Percentiles rank a stretch among this genome's conserved stretches.
Conservation (phyloP, 2,113 vertebrate genomes). For the Balaenoptera acutorostrata region DNA sequence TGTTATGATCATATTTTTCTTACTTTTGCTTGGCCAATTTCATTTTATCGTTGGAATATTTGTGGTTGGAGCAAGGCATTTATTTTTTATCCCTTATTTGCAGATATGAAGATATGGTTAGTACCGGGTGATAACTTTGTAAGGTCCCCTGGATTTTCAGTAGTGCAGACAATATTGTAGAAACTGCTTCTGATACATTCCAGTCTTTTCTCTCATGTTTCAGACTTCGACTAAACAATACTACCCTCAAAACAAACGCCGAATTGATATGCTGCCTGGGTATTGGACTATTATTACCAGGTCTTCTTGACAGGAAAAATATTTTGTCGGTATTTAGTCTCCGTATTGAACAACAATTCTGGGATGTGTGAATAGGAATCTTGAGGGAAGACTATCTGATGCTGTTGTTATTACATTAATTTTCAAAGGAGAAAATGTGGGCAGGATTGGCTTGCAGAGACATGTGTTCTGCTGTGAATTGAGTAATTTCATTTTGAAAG, state of each 20-base stretch:
- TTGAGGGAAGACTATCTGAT: neutral
- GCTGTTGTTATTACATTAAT: neutral
- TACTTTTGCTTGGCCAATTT: neutral
- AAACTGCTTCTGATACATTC: slow-evolving; percentile 7
- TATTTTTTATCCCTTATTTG: neutral
- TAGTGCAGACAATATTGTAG: neutral
- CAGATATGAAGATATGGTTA: neutral
- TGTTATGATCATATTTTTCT: neutral
- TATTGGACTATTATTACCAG: neutral
- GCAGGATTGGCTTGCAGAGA: neutral
- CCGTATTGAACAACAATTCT: neutral
- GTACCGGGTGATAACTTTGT: neutral
- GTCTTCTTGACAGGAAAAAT: neutral
- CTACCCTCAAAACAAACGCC: neutral
- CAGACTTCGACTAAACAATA: neutral
- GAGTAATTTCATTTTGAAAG: slow-evolving; percentile 53
- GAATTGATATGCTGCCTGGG: neutral
- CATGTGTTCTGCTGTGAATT: slow-evolving; percentile 54
- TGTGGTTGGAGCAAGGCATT: neutral
- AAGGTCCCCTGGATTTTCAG: slow-evolving; percentile 9
- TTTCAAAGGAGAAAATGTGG: slow-evolving; percentile 47
- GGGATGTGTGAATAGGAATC: neutral
- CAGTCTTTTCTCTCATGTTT: neutral
- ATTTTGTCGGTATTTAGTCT: neutral
- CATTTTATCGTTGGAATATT: neutral